Base-by-base conservation (phyloP, 2,888 invertebrate species). In the Microctonus aethiopoides region DNA sequence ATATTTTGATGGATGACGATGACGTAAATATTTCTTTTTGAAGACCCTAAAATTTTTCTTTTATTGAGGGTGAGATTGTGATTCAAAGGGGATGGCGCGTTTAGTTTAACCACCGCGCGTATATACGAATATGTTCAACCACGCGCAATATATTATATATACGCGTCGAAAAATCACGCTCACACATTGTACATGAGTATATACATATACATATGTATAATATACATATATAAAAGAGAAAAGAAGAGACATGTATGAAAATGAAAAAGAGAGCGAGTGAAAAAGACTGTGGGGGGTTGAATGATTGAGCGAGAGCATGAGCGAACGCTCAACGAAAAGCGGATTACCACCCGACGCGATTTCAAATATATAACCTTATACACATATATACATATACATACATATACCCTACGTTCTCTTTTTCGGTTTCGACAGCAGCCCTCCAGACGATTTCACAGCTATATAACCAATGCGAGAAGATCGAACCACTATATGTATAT, bases 311-410 rank as follows among this genome's bases (percentile, higher is more conserved):
- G 56, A 24, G 24, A 26, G 41, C 26, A 56, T 65, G 56, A 57
- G 34, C n/a, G 20, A 39, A 29, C 26, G 61, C 61, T 64, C 57
- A 68, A 63, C 68, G 63, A 64, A 62, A 64, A 68, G 68, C 68
- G 68, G 63, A 68, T 68, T 68, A 68, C 63, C 36, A 36, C 61
- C 62, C 52, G 62, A 68, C 62, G 57, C 57, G 57, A 63, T 68
- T 68, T 59, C 34, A 64, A 63, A n/a, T n/a, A n/a, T n/a, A 68
- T 68, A 68, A 57, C 62, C 67, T 61, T 60, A 54, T 34, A 46
- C 57, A 32, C 41, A 3, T 29, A 29, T 7, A n/a, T n/a, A n/a
- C n/a, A n/a, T 60, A 54, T 34, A 46, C 57, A 32, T 41, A 3
- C 29, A 29, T 7, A n/a, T n/a, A n/a, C 26, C 62, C 46, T 51